A percentile compares a stretch with the other conserved stretches of the same genome.
phyloP scores from a whole-genome alignment of 2,113 vertebrate genomes.

The Clarias batrachus region DNA sequence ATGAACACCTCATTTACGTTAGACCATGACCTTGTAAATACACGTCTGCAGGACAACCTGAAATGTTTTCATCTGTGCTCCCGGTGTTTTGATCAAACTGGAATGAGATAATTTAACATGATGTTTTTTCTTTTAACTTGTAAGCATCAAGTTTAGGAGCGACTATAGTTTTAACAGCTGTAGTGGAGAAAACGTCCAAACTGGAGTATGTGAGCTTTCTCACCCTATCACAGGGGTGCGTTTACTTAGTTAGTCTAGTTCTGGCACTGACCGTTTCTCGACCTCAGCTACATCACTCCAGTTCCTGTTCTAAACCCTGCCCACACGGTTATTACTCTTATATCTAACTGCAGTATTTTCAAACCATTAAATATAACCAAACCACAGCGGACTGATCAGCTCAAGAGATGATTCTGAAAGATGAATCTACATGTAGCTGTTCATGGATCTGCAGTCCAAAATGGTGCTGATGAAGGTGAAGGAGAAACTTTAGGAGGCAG shows the following conservation, averaged over 20 bases:
- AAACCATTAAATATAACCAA: background rate
- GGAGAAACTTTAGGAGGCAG: no score
- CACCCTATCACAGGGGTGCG: background rate
- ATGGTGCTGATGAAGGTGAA: no score
- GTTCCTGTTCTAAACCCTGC: no score
- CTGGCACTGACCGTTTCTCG: background rate
- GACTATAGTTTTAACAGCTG: background rate
- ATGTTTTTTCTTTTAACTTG: background rate
- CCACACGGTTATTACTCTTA: no score
- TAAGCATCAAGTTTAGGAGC: background rate
- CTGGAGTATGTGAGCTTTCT: background rate
- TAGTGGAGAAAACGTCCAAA: background rate
- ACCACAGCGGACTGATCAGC: no score
- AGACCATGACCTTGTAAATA: no score
- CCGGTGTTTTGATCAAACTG: background rate
- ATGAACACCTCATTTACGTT: no score
- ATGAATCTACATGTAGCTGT: no score
- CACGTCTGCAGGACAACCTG: no score
- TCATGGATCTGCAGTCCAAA: no score
- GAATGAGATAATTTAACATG: background rate
- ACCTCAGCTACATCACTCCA: background rate
- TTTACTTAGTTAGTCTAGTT: background rate
- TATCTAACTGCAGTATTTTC: background rate
- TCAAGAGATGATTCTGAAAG: no score
- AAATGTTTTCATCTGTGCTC: no score